These are phyloP conservation scores for Darevskia nairensis DNA, from an alignment of 2,797 vertebrate genomes.

Conservation along the genomic window DNA sequence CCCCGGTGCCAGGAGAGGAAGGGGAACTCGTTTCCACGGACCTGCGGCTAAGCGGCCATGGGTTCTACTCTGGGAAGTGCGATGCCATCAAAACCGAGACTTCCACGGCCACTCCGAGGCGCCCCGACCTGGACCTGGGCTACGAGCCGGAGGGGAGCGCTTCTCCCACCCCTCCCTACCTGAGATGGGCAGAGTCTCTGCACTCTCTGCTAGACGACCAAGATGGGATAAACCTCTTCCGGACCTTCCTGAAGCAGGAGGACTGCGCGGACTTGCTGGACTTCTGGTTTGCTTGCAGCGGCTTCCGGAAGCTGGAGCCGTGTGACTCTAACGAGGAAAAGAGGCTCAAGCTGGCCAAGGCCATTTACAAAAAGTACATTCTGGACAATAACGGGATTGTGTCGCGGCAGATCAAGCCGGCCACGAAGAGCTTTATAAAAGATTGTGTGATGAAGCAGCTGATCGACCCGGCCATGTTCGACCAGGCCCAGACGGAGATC, in stretches of 20 bases:
- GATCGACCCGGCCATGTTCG: constrained; percentile 96
- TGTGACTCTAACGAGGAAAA: constrained; percentile 90
- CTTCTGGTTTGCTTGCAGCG: constrained; percentile 99
- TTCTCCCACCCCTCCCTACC: constrained; percentile 96
- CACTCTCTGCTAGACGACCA: constrained; percentile 97
- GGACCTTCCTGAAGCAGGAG: constrained; percentile 94
- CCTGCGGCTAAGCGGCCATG: constrained; percentile 80
- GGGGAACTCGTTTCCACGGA: constrained; percentile 91
- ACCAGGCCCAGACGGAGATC: constrained; percentile 97
- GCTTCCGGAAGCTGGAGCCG: constrained; percentile 93
- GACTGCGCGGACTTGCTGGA: constrained; percentile 93
- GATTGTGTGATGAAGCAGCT: constrained; percentile 93
- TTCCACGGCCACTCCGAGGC: constrained; percentile 90
- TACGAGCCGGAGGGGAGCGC: constrained; percentile 98
- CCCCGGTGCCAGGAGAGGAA: constrained; percentile 96
- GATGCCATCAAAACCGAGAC: constrained; percentile 87
- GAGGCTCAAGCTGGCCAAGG: constrained; percentile 94
- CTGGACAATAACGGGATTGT: constrained; percentile 93
- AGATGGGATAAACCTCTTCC: constrained; percentile 95
- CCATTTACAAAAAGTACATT: constrained; percentile 97
- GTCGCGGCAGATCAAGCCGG: constrained; percentile 93
- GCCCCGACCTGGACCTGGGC: constrained; percentile 95
- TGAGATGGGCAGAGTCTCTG: constrained; percentile 96
- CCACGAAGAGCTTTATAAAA: constrained; percentile 97
- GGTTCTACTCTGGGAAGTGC: constrained; percentile 84